These are phyloP conservation scores for Carpatolechia fugitivella DNA, from an alignment of 2,888 invertebrate species.

Conservation along the genomic window DNA sequence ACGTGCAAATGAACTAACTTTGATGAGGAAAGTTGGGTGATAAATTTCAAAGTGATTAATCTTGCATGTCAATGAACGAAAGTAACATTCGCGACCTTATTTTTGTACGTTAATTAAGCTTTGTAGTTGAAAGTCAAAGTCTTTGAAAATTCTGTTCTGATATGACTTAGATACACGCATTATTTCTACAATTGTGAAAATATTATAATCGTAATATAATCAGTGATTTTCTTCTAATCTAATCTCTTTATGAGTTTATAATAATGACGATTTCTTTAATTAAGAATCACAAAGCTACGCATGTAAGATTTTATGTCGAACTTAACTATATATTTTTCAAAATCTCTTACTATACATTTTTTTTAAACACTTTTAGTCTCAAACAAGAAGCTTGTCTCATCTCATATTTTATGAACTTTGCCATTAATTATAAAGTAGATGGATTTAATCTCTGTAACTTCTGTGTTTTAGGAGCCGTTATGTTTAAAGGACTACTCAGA, in stretches of 20 bases:
- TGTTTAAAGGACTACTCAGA: background rate
- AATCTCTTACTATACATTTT: background rate
- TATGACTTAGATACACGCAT: too few relatives aligned
- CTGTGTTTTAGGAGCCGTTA: background rate
- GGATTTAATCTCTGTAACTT: background rate
- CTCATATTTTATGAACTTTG: background rate
- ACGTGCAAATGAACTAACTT: conserved; percentile 3
- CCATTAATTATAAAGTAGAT: background rate
- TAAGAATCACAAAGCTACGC: too few relatives aligned
- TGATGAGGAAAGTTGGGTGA: conserved; percentile 2
- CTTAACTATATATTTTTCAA: too few relatives aligned
- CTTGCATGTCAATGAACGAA: background rate
- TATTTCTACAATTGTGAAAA: too few relatives aligned
- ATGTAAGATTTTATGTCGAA: too few relatives aligned
- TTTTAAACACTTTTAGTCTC: background rate
- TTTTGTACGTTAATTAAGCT: background rate
- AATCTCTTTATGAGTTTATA: too few relatives aligned
- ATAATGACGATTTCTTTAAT: too few relatives aligned
- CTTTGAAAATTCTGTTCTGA: too few relatives aligned
- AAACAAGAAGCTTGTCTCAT: background rate
- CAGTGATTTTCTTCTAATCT: too few relatives aligned
- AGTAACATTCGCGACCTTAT: background rate
- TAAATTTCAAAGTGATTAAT: background rate
- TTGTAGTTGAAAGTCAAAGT: too few relatives aligned
- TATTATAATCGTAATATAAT: too few relatives aligned